Evolutionary conservation across 2,797 vertebrate genomes (phyloP).

Genomic region (Sebastes umbrosus): DNA sequence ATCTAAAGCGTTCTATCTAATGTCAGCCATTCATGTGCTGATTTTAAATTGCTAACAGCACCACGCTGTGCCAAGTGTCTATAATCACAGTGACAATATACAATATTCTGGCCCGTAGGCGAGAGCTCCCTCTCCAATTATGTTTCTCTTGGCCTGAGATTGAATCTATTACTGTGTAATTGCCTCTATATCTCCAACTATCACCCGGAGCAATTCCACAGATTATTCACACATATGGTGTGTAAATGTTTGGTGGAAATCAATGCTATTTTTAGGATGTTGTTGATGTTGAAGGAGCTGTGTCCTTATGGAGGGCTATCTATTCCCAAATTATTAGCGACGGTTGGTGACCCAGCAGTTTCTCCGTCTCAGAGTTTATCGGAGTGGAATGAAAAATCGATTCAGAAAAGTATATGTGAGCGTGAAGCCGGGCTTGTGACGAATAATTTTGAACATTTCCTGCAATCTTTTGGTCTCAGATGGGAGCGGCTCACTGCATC

Average conservation of each 20-base stretch:
- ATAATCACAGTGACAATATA: conserved; percentile 68
- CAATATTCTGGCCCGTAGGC: conserved; percentile 66
- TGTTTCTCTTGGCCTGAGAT: conserved; percentile 73
- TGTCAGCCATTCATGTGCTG: conserved; percentile 55
- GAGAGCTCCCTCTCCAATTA: conserved; percentile 71
- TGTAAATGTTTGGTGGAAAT: conserved; percentile 66
- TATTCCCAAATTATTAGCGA: conserved; percentile 4
- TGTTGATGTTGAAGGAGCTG: conserved; percentile 51
- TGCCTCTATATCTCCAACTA: conserved; percentile 75
- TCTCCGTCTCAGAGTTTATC: not conserved
- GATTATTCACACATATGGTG: conserved; percentile 75
- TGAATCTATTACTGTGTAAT: conserved; percentile 80
- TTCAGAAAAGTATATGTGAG: not conserved
- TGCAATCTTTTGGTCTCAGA: not conserved
- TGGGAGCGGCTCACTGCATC: not conserved
- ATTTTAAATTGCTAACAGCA: conserved; percentile 61
- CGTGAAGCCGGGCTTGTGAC: not conserved
- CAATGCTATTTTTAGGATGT: conserved; percentile 59
- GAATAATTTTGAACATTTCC: conserved; percentile 2
- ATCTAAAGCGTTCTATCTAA: conserved; percentile 62
- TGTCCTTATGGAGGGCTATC: conserved; percentile 23
- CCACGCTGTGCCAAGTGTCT: conserved; percentile 62
- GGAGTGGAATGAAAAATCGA: not conserved
- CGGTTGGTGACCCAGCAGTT: conserved; percentile 3
- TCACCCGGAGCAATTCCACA: conserved; percentile 62